Percentiles rank a stretch among this genome's conserved stretches.
phyloP scores from a whole-genome alignment of 2,113 vertebrate genomes.

The Macquaria ambigua region DNA sequence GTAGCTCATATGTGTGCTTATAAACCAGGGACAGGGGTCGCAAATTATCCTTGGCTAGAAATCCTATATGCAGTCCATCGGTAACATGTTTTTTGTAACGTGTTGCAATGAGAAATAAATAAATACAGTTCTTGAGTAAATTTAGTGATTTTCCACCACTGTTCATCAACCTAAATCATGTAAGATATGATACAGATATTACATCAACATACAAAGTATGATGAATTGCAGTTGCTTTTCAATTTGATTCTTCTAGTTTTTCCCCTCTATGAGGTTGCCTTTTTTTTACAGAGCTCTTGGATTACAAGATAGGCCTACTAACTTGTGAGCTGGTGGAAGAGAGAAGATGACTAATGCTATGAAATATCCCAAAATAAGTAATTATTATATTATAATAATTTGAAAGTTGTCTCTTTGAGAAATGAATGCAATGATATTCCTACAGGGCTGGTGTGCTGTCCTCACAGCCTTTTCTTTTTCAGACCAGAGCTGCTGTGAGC shows the following conservation, averaged over 20 bases:
- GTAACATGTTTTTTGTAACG: too few relatives aligned
- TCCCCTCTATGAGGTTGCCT: too few relatives aligned
- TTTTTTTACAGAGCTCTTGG: background rate
- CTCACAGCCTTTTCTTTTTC: constrained; percentile 58
- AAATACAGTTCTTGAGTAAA: background rate
- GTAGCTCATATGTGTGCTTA: background rate
- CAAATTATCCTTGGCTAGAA: too few relatives aligned
- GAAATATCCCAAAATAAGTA: constrained; percentile 31
- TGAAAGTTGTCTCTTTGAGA: constrained; percentile 32
- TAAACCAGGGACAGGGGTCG: too few relatives aligned
- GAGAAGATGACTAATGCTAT: constrained; percentile 3
- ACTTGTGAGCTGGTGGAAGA: constrained; percentile 10
- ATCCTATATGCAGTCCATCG: too few relatives aligned
- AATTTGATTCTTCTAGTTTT: background rate
- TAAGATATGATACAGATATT: background rate
- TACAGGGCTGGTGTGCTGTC: constrained; percentile 52
- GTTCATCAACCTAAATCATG: background rate
- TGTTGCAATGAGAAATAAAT: too few relatives aligned
- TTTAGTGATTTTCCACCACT: background rate
- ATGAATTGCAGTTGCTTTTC: background rate
- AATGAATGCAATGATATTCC: constrained; percentile 45
- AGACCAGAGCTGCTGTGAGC: constrained; percentile 53
- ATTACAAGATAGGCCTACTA: background rate
- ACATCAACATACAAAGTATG: background rate
- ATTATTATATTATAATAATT: too few relatives aligned